Evolutionary conservation across 2,113 vertebrate species (phyloP).

Genomic region (Dromiciops gliroides): DNA sequence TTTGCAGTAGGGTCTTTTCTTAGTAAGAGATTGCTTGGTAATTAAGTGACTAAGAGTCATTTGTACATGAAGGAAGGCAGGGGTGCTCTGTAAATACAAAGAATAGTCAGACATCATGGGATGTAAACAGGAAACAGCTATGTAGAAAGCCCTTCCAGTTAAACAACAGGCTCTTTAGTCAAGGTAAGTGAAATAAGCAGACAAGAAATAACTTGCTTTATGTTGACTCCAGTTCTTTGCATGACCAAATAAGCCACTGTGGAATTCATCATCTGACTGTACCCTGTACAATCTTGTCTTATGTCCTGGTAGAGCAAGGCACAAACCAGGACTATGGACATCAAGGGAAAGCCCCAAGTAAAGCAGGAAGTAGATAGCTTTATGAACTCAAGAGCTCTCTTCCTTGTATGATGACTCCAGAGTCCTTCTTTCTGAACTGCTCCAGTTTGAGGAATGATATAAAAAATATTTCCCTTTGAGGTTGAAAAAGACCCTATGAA

Average conservation of each 20-base stretch:
- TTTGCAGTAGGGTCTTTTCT: background rate
- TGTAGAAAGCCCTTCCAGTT: constrained; percentile 46
- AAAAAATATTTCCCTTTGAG: background rate
- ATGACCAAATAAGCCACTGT: background rate
- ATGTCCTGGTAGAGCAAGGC: constrained; percentile 11
- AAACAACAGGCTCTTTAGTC: constrained; percentile 28
- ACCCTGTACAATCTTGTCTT: constrained; percentile 27
- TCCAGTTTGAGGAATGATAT: background rate
- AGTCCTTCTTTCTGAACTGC: background rate
- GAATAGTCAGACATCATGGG: background rate
- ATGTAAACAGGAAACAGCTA: constrained; percentile 49
- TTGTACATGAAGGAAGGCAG: background rate
- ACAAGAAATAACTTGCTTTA: constrained; percentile 38
- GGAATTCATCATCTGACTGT: background rate
- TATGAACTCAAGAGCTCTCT: constrained; percentile 3
- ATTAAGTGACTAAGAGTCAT: constrained; percentile 37
- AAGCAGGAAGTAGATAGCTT: constrained; percentile 57
- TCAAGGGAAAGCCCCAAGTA: constrained; percentile 60
- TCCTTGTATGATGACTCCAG: constrained; percentile 54
- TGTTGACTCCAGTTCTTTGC: background rate
- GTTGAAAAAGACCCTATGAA: background rate
- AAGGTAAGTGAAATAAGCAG: background rate
- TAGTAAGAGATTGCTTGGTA: background rate
- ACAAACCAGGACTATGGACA: background rate
- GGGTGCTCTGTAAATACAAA: background rate